A percentile compares a stretch with the other conserved stretches of the same genome.
Conservation (phyloP, 2,888 invertebrate genomes). For the Strigamia crassipes region DNA sequence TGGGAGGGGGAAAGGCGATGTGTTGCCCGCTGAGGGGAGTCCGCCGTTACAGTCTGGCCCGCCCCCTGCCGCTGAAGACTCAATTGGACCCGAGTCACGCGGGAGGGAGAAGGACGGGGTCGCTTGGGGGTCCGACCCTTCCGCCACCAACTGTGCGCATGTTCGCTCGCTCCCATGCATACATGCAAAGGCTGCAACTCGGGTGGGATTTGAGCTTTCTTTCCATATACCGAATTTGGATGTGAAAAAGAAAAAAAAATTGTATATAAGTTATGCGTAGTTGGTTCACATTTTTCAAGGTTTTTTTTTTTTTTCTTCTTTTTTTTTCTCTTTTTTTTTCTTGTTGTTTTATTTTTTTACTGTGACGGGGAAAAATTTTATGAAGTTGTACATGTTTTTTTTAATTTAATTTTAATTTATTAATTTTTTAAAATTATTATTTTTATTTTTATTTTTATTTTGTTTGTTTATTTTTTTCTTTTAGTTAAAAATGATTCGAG, state of each 20-base stretch:
- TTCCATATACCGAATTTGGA: conserved; percentile 5
- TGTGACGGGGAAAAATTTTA: not conserved
- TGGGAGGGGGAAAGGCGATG: conserved; percentile 32
- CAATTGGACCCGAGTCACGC: conserved; percentile 26
- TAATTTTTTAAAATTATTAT: not conserved
- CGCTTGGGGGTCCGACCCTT: conserved; percentile 38
- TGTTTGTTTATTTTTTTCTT: not conserved
- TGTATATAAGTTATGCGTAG: not conserved
- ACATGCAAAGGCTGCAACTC: conserved; percentile 38
- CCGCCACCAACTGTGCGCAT: conserved; percentile 25
- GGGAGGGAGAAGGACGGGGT: conserved; percentile 24
- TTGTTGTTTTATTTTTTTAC: too few relatives aligned
- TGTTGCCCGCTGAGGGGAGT: conserved; percentile 27
- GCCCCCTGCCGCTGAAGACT: conserved; percentile 43
- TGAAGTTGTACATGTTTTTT: not conserved
- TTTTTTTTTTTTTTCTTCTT: not conserved
- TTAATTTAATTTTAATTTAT: too few relatives aligned
- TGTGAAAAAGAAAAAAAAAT: not conserved
- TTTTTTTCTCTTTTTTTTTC: too few relatives aligned
- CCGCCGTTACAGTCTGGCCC: conserved; percentile 23
- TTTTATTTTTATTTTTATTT: not conserved
- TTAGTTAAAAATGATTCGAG: conserved; percentile 20
- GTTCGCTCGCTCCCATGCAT: conserved; percentile 30
- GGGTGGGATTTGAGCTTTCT: conserved; percentile 41
- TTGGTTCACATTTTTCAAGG: conserved; percentile 7